Evolutionary conservation across 2,888 invertebrate genomes (phyloP).

Genomic region (Drosophila colorata): DNA sequence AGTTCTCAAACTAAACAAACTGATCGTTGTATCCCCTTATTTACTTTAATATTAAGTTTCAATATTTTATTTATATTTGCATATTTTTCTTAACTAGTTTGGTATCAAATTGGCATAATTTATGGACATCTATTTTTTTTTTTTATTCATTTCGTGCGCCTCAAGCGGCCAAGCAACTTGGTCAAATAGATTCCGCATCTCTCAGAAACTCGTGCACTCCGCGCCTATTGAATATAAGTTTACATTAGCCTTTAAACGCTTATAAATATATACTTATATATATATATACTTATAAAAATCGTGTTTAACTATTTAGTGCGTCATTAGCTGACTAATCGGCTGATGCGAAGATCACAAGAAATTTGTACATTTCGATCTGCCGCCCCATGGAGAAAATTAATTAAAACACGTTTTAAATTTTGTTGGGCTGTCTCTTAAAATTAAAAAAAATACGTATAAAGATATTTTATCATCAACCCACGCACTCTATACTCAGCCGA

Average conservation of each 20-base stretch:
- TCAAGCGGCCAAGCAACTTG: constrained; percentile 30
- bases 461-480: constrained; percentile 22
- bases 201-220: constrained; percentile 16
- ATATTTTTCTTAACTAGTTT: constrained; percentile 34
- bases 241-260: neutral
- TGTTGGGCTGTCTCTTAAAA: constrained; percentile 23
- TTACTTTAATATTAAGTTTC: neutral
- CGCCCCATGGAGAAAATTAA: constrained; percentile 29
- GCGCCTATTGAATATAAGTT: neutral
- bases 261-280: constrained; percentile 1
- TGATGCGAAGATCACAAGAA: constrained; percentile 9
- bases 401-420: constrained; percentile 24
- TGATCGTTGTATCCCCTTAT: constrained; percentile 5
- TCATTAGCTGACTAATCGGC: constrained; percentile 16
- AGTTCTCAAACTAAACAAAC: neutral
- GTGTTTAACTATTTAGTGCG: constrained; percentile 14
- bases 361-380: constrained; percentile 8
- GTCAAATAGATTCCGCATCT: constrained; percentile 40
- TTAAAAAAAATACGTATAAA: neutral
- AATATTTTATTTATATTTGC: constrained; percentile 11
- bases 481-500: constrained; percentile 21
- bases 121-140: constrained; percentile 35
- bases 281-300: constrained; percentile 5
- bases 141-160: constrained; percentile 25
- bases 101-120: constrained; percentile 61